phyloP scores from a whole-genome alignment of 2,797 vertebrate genomes.

The Lutjanus campechanus region DNA sequence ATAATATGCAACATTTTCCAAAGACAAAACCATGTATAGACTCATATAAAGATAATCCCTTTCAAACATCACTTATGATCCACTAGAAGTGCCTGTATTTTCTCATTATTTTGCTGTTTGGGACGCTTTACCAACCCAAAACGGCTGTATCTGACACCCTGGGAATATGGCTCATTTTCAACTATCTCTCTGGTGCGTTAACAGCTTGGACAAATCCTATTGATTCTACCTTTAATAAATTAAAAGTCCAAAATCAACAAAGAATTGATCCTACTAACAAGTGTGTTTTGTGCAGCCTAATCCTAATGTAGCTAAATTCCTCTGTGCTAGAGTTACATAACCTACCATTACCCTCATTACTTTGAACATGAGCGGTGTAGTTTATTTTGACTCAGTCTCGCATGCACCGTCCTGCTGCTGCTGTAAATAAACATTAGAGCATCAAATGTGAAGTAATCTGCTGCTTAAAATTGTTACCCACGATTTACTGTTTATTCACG shows the following conservation, averaged over 20 bases:
- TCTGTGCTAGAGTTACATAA: neutral
- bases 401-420: conserved; percentile 2
- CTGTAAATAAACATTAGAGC: conserved; percentile 6
- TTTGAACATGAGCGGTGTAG: neutral
- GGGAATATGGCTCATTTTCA: too few relatives aligned
- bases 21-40: too few relatives aligned
- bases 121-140: too few relatives aligned
- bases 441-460: neutral
- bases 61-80: too few relatives aligned
- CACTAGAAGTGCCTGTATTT: too few relatives aligned
- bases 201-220: neutral
- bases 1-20: too few relatives aligned
- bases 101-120: too few relatives aligned
- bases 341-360: conserved; percentile 1
- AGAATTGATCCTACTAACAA: neutral
- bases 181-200: too few relatives aligned
- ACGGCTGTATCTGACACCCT: too few relatives aligned
- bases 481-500: conserved; percentile 10
- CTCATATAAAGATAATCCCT: too few relatives aligned
- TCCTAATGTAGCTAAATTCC: neutral
- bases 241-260: neutral
- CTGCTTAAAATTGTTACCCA: conserved; percentile 8
- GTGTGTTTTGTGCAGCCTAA: neutral
- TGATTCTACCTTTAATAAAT: too few relatives aligned
- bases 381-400: conserved; percentile 35